These are phyloP conservation scores for Drosophila kohkoa DNA, from an alignment of 1,140 invertebrate species.

Conservation along the genomic window DNA sequence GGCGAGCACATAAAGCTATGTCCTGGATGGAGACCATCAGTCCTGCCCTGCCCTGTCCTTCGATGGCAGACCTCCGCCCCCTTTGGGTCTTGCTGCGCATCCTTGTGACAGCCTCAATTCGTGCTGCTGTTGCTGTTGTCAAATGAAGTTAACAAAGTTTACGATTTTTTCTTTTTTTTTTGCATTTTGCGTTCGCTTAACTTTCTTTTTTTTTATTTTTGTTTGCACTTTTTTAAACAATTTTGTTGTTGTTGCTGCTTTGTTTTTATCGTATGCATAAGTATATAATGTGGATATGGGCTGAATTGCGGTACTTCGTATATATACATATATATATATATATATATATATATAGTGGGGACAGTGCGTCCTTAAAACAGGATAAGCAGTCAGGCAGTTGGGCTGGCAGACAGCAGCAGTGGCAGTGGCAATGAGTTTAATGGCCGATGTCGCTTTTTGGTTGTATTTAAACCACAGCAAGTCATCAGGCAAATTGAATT, in stretches of 20 bases:
- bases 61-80: not conserved
- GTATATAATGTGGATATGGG: slow-evolving; percentile 75
- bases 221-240: slow-evolving; percentile 18
- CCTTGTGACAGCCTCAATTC: slow-evolving; percentile 20
- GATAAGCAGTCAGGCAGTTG: no score
- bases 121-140: slow-evolving; percentile 58
- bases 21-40: slow-evolving; percentile 47
- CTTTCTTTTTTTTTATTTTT: slow-evolving; percentile 43
- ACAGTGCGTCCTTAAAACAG: slow-evolving; percentile 27
- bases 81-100: not conserved
- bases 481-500: slow-evolving; percentile 84
- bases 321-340: slow-evolving; percentile 34
- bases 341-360: slow-evolving; percentile 40
- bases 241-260: slow-evolving; percentile 36
- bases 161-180: slow-evolving; percentile 50
- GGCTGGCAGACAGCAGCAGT: slow-evolving; percentile 5
- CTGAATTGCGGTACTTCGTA: slow-evolving; percentile 36
- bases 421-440: slow-evolving; percentile 73
- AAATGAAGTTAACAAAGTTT: slow-evolving; percentile 83
- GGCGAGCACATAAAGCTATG: slow-evolving; percentile 53
- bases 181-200: slow-evolving; percentile 36
- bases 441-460: slow-evolving; percentile 77
- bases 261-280: slow-evolving; percentile 69
- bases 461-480: slow-evolving; percentile 81
- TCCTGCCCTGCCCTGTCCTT: not conserved